Percentiles rank a stretch among this genome's conserved stretches.
Evolutionary conservation across 2,113 vertebrate species (phyloP).

Genomic region (Parus major): DNA sequence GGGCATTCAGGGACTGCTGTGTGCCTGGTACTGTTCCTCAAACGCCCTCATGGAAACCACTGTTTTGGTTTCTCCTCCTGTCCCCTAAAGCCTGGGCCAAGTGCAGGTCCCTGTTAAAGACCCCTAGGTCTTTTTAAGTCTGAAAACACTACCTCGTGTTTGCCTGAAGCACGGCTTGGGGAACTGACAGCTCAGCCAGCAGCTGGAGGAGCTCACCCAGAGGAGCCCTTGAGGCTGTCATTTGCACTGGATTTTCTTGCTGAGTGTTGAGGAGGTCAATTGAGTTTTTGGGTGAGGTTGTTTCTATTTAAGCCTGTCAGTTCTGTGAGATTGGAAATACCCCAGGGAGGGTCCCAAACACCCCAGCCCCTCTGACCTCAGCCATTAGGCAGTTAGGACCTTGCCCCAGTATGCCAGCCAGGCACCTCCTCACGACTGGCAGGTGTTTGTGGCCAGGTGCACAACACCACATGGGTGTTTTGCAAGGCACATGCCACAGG

Average conservation of each 20-base stretch:
- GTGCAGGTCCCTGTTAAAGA: not conserved
- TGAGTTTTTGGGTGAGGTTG: not conserved
- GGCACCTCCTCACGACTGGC: rapidly evolving
- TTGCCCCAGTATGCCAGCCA: not conserved
- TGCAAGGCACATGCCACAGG: not conserved
- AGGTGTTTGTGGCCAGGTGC: not conserved
- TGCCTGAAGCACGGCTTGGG: rapidly evolving
- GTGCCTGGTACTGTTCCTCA: not conserved
- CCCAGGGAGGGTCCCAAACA: not conserved
- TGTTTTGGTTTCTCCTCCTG: not conserved
- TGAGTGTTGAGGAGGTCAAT: not conserved
- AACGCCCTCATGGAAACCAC: not conserved
- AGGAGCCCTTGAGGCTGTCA: not conserved
- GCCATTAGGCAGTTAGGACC: not conserved
- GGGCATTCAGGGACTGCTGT: rapidly evolving
- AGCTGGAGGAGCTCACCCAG: not conserved
- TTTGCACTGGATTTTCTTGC: not conserved
- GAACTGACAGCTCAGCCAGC: not conserved
- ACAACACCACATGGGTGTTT: rapidly evolving
- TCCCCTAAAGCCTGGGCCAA: not conserved
- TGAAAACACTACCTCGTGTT: not conserved
- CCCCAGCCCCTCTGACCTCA: not conserved
- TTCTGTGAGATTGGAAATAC: not conserved
- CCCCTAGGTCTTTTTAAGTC: not conserved
- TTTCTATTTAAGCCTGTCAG: not conserved